These are phyloP conservation scores for Calliphora vomitoria DNA, from an alignment of 2,888 invertebrate genomes.

Conservation along the genomic window DNA sequence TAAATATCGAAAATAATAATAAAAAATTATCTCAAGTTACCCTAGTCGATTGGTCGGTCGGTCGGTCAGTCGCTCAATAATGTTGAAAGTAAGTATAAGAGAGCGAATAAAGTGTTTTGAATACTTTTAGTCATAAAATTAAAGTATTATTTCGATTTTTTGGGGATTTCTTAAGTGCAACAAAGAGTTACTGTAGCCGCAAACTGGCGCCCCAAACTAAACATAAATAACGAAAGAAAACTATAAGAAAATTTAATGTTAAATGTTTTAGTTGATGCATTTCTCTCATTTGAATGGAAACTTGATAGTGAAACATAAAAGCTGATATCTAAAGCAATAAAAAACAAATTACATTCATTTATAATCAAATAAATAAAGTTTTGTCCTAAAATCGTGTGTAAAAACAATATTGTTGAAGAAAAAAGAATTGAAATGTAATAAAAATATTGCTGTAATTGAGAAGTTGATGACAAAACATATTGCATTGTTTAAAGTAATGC, in stretches of 20 bases:
- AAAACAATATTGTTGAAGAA: neutral
- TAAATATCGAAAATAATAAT: constrained; percentile 9
- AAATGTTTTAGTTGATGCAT: neutral
- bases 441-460: neutral
- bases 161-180: neutral
- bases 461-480: constrained; percentile 2
- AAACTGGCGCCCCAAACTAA: constrained; percentile 28
- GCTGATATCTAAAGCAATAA: constrained; percentile 2
- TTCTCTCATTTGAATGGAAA: neutral
- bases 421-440: neutral
- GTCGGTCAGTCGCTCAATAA: neutral
- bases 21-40: constrained; percentile 49
- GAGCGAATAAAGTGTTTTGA: too few relatives aligned
- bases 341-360: neutral
- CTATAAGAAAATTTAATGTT: too few relatives aligned
- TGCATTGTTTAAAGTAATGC: neutral
- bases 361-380: too few relatives aligned
- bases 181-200: constrained; percentile 3
- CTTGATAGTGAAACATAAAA: constrained; percentile 8
- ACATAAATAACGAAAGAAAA: neutral
- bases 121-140: constrained; percentile 8
- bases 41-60: neutral
- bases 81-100: neutral
- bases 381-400: too few relatives aligned
- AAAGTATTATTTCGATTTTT: neutral